A percentile compares a stretch with the other conserved stretches of the same genome.
Conservation (phyloP, 2,113 vertebrate species). For the Paramormyrops kingsleyae region DNA sequence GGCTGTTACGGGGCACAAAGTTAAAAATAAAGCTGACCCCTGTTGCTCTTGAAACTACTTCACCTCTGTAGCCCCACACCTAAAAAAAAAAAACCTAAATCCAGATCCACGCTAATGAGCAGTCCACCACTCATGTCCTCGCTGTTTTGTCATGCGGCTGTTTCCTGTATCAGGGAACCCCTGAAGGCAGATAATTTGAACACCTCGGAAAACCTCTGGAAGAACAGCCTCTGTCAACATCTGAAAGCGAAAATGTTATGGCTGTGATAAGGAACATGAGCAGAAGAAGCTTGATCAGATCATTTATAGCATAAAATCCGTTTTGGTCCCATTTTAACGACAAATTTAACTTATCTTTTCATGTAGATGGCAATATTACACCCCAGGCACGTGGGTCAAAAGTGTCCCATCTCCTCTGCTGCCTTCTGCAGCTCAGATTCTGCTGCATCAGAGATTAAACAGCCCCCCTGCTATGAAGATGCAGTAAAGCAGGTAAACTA, state of each 20-base stretch:
- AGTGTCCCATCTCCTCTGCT: conserved; percentile 72
- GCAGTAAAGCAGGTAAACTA: conserved; percentile 86
- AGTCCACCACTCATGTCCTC: not conserved
- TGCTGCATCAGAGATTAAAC: conserved; percentile 74
- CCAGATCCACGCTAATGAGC: conserved; percentile 28
- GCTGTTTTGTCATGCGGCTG: conserved; percentile 6
- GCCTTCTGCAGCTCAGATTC: conserved; percentile 78
- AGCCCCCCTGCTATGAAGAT: conserved; percentile 90
- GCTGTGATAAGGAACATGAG: conserved; percentile 14
- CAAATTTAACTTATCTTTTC: conserved; percentile 54
- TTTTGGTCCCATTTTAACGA: conserved; percentile 16
- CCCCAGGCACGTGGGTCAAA: conserved; percentile 71
- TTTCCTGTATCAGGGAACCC: conserved; percentile 3
- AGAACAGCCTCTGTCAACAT: not conserved
- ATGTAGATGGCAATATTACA: conserved; percentile 74
- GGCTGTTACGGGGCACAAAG: conserved; percentile 6
- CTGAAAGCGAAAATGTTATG: not conserved
- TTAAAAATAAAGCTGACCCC: not conserved
- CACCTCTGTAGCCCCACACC: conserved; percentile 23
- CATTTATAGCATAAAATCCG: not conserved
- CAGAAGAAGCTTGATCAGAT: not conserved
- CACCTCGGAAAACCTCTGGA: not conserved
- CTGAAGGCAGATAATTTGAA: not conserved
- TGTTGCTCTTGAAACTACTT: conserved; percentile 3
- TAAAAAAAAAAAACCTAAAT: conserved; percentile 20